Evolutionary conservation across 2,888 invertebrate genomes (phyloP).

Genomic region (Colostygia pectinataria): DNA sequence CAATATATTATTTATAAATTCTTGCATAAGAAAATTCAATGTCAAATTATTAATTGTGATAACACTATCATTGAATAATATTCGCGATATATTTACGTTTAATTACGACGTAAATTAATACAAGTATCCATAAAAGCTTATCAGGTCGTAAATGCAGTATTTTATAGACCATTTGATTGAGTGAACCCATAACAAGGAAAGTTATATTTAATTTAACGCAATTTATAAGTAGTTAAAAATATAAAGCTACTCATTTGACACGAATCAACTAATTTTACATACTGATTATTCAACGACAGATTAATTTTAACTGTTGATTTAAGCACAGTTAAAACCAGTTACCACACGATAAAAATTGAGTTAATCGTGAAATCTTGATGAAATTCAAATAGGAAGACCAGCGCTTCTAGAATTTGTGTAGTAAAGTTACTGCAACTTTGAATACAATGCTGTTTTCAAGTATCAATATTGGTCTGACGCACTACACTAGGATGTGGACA

Average conservation of each 20-base stretch:
- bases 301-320: neutral
- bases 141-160: conserved; percentile 23
- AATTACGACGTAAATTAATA: conserved; percentile 21
- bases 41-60: conserved; percentile 2
- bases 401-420: neutral
- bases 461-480: conserved; percentile 37
- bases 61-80: conserved; percentile 12
- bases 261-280: conserved; percentile 2
- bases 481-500: conserved; percentile 41
- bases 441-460: conserved; percentile 26
- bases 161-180: conserved; percentile 25
- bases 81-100: conserved; percentile 23
- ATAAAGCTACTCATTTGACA: conserved; percentile 7
- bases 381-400: conserved; percentile 1
- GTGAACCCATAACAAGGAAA: conserved; percentile 18
- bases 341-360: neutral
- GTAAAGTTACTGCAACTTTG: conserved; percentile 9
- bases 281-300: conserved; percentile 3
- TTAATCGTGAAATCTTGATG: conserved; percentile 1
- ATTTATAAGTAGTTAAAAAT: conserved; percentile 17
- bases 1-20: too few relatives aligned
- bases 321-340: conserved; percentile 15
- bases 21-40: too few relatives aligned
- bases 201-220: conserved; percentile 21
- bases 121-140: conserved; percentile 21